Base-by-base conservation (phyloP, 92 coral and sea anemone species). In the Porites divaricata region DNA sequence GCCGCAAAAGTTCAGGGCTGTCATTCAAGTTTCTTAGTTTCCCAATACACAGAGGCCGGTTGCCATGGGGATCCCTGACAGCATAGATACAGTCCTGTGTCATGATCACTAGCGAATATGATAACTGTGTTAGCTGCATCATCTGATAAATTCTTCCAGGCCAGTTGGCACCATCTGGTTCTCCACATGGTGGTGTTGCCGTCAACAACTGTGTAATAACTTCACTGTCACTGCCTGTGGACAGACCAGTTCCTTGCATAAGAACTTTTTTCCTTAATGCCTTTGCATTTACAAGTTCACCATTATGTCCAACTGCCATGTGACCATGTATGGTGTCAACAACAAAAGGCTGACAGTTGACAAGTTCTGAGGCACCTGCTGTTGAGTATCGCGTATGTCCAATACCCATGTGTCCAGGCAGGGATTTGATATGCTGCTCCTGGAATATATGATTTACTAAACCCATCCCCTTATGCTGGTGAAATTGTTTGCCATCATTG, bases 331-430 rank as follows among this genome's bases (percentile, higher is more conserved):
- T 85, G 41, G 99, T 96, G 83, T 96, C 99, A 5, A 96, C 99
- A 2, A 96, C 99, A 88, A 96, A 96, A 7, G 99, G 99, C 63
- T 96, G 99, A 72, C 99, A 96, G 91, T 96, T 96, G 63, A 92
- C 87, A 1, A 96, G 94, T 59, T 94, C 95, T 13, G 99, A 96
- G 17, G 91, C 78, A 1, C 99, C 99, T 49, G 98, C 94, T 1
- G 99, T 96, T 4, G 99, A 96, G 92, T 96, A 96, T 6, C 99
- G 95, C 16, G 98, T 96, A 77, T 96, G 99, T 15, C 99, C 99
- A 72, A 96, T 94, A 4, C 99, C 99, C 99, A 96, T 96, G 79
- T 88, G 73, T 3, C 99, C 99, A 62, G 93, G 88, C 35, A 96
- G 93, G 12, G 85, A 85, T 72, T 89, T 88, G 20, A 96, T 76